Percentiles rank a stretch among this genome's conserved stretches.
Conservation (phyloP, 2,113 vertebrate genomes). For the Anoura caudifer region DNA sequence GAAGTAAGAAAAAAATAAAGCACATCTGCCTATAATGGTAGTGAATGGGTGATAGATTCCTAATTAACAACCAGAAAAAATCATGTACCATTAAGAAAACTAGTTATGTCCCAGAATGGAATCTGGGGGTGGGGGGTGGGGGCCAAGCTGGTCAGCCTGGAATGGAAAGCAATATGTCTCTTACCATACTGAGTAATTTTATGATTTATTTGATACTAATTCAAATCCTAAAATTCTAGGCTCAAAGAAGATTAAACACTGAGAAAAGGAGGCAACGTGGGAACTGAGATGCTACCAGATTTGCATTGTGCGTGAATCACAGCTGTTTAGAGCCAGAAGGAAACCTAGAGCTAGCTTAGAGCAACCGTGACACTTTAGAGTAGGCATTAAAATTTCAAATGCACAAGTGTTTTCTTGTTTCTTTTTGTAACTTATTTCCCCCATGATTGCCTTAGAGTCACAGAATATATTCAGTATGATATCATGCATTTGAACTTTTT, state of each 20-base stretch:
- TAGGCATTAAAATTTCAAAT: neutral
- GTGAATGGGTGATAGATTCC: neutral
- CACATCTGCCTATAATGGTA: neutral
- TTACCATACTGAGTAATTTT: neutral
- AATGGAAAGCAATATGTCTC: neutral
- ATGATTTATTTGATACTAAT: neutral
- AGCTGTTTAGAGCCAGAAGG: neutral
- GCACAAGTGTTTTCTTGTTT: neutral
- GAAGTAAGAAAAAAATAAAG: neutral
- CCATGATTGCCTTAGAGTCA: neutral
- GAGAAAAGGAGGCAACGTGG: neutral
- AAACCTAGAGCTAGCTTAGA: conserved; percentile 14
- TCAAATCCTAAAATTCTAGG: conserved; percentile 12
- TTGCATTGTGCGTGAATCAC: neutral
- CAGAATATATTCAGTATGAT: neutral
- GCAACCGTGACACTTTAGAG: neutral
- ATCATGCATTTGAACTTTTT: neutral
- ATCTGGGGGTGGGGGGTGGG: too few species aligned
- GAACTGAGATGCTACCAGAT: neutral
- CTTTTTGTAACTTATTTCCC: neutral
- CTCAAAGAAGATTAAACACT: neutral
- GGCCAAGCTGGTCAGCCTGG: neutral
- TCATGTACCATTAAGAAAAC: neutral
- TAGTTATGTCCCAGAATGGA: neutral
- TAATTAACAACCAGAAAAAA: neutral